phyloP scores from a whole-genome alignment of 2,888 invertebrate species.

The Tetragonisca angustula region DNA sequence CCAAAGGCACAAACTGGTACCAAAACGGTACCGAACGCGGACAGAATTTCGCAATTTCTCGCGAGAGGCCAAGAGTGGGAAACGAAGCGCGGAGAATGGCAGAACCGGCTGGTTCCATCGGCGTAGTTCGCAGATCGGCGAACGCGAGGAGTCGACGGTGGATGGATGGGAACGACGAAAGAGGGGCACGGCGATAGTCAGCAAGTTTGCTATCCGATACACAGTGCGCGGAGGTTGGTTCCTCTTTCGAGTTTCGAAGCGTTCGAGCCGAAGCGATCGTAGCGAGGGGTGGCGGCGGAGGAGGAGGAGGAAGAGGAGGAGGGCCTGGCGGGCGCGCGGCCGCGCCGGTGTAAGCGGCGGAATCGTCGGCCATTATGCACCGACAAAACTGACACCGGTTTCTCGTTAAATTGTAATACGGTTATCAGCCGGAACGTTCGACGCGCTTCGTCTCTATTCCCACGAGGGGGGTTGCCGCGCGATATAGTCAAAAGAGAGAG shows the following conservation, averaged over 20 bases:
- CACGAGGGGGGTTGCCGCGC: conserved; percentile 60
- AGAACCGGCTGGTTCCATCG: background rate
- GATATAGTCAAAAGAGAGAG: background rate
- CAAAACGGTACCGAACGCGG: no score
- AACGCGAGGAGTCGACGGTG: background rate
- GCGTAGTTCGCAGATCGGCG: background rate
- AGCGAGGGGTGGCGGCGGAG: background rate
- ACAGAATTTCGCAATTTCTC: no score
- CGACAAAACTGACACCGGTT: conserved; percentile 74
- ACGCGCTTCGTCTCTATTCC: conserved; percentile 77
- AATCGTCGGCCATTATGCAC: conserved; percentile 68
- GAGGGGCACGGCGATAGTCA: conserved; percentile 17
- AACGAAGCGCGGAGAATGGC: background rate
- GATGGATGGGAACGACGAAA: background rate
- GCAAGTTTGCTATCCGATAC: conserved; percentile 35
- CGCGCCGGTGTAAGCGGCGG: conserved; percentile 29
- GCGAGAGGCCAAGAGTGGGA: background rate
- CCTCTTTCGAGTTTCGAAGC: conserved; percentile 22
- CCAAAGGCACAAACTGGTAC: no score
- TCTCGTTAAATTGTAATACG: conserved; percentile 77
- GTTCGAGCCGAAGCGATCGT: background rate
- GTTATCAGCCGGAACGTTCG: conserved; percentile 79
- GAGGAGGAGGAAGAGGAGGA: no score
- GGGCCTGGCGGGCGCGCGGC: background rate
- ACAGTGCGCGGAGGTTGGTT: conserved; percentile 13